phyloP scores from a whole-genome alignment of 2,113 vertebrate species.

The Dicrurus megarhynchus region DNA sequence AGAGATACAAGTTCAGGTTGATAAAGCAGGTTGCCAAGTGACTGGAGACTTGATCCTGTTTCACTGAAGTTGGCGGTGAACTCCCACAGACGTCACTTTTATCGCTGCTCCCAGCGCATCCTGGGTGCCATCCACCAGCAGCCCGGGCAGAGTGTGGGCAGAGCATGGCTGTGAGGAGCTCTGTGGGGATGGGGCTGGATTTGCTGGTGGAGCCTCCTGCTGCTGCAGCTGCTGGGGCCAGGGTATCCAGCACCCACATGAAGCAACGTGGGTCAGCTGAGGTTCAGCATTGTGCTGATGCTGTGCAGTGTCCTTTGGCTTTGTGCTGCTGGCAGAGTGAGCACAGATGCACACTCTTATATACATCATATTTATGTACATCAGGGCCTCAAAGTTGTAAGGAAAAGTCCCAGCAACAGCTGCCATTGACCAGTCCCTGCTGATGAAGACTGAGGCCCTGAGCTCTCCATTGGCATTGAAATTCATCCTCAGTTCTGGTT shows the following conservation, averaged over 20 bases:
- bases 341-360: neutral
- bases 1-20: constrained; percentile 36
- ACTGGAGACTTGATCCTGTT: constrained; percentile 15
- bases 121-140: neutral
- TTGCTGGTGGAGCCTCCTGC: neutral
- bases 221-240: neutral
- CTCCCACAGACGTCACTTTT: neutral
- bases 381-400: neutral
- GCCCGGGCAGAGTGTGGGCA: neutral
- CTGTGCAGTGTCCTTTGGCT: neutral
- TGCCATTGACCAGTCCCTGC: rapidly evolving
- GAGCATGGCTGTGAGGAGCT: rapidly evolving
- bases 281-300: neutral
- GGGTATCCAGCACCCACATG: rapidly evolving
- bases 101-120: neutral
- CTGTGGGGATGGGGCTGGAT: neutral
- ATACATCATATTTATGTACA: neutral
- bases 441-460: neutral
- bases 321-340: neutral
- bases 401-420: neutral
- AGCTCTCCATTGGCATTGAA: rapidly evolving
- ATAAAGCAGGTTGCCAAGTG: constrained; percentile 51
- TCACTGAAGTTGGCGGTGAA: neutral
- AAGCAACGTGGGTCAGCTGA: neutral
- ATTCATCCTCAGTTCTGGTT: neutral